Evolutionary conservation across 2,888 invertebrate species (phyloP), one percentile per base, ranked within the genome.

Genomic region (Drosophila cracens): DNA sequence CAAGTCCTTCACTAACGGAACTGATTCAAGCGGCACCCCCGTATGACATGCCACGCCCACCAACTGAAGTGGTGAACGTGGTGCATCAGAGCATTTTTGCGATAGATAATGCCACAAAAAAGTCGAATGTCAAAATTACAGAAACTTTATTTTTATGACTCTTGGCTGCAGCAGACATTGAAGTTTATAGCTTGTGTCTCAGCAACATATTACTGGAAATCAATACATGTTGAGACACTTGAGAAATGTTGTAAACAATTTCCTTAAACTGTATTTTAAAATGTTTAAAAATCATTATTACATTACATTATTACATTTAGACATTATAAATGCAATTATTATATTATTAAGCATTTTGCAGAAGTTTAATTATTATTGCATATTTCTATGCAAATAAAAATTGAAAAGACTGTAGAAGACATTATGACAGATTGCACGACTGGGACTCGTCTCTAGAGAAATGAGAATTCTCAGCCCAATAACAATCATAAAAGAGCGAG

Each of bases 1-100:
- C 64, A 0, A 71, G 49, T 25, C 72, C 84, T 1, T 76, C 76
- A 4, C 70, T 75, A 10, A 38, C 18, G 0, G 74, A 79, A 25
- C 18, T 57, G n/a, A 43, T 51, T 4, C 27, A 67, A 8, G 1
- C 54, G 2, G n/a, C 59, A 18, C 48, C 62, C 62, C 7, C 63
- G 0, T 25, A 66, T 52, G 51, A 10, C 31, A 33, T 67, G 7
- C 58, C 21, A 34, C 25, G 16, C 4, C 65, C 54, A 11, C 11
- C 43, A 0, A 25, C 52, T 1, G 36, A 49, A 2, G 64, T 65
- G 18, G 29, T 59, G 4, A 66, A 11, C 27, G 52, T 82, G n/a
- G 53, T 80, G 3, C 43, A 66, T 10, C 65, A 65, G 1, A 80
- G 38, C 27, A 79, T 69, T 0, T 43, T 74, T 2, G 13, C 78